phyloP scores from a whole-genome alignment of 1,140 invertebrate genomes.

The Schlechtendalia chinensis region DNA sequence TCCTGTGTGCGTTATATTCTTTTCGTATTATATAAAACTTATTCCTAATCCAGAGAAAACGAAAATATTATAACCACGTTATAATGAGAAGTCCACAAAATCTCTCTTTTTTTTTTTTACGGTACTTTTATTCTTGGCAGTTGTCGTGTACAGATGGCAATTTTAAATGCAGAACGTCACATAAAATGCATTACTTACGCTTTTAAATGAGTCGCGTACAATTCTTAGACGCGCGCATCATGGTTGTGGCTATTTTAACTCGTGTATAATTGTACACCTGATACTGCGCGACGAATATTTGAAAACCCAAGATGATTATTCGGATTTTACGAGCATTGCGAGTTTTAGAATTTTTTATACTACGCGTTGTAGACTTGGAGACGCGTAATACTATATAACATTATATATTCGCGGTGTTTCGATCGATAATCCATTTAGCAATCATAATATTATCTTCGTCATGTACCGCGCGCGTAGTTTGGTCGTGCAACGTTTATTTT shows the following conservation, averaged over 20 bases:
- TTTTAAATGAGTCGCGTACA: neutral
- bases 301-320: neutral
- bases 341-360: neutral
- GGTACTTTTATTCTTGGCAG: conserved; percentile 6
- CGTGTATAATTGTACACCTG: neutral
- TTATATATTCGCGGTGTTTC: neutral
- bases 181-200: conserved; percentile 2
- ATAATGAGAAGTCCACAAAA: neutral
- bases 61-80: neutral
- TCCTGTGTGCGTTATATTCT: neutral
- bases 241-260: neutral
- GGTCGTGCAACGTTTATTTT: neutral
- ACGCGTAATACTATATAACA: too few species aligned
- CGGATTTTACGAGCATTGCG: neutral
- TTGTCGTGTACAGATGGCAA: neutral
- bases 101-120: too few species aligned
- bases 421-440: neutral
- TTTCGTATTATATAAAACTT: neutral
- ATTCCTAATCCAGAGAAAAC: neutral
- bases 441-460: neutral
- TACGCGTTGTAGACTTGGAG: too few species aligned
- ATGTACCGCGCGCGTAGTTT: too few species aligned
- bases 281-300: neutral
- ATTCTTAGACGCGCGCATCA: neutral
- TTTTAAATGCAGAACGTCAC: conserved; percentile 6